phyloP scores from a whole-genome alignment of 1,140 invertebrate genomes.

The Thrips palmi region DNA sequence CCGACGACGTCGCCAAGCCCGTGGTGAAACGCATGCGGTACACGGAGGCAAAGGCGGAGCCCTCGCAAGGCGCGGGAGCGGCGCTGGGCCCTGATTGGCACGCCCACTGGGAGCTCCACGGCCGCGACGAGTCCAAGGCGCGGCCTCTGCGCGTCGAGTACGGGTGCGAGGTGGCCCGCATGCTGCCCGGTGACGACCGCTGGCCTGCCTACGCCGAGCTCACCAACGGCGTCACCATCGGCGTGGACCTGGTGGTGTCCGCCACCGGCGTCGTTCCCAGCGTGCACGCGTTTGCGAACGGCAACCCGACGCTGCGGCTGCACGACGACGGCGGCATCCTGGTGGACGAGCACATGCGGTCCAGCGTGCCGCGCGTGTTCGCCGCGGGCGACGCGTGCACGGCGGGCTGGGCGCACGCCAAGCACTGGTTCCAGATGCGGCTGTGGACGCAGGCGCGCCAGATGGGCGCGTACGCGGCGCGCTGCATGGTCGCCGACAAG shows the following conservation, averaged over 20 bases:
- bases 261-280: constrained; percentile 83
- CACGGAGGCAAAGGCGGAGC: constrained; percentile 28
- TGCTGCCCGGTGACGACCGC: constrained; percentile 20
- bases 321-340: constrained; percentile 54
- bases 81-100: constrained; percentile 95
- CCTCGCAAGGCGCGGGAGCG: constrained; percentile 39
- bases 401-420: constrained; percentile 51
- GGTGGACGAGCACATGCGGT: constrained; percentile 76
- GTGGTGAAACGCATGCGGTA: constrained; percentile 50
- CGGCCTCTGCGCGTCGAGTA: constrained; percentile 39
- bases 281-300: constrained; percentile 32
- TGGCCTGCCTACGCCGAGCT: constrained; percentile 59
- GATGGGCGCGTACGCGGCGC: constrained; percentile 88
- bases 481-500: constrained; percentile 59
- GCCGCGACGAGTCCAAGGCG: constrained; percentile 21
- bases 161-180: constrained; percentile 41
- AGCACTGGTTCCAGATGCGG: constrained; percentile 92
- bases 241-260: constrained; percentile 85
- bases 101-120: constrained; percentile 41
- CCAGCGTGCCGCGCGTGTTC: constrained; percentile 59
- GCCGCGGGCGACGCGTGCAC: constrained; percentile 89
- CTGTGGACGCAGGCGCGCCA: constrained; percentile 95
- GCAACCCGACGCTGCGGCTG: constrained; percentile 28
- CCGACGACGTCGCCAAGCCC: constrained; percentile 11
- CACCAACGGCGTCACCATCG: constrained; percentile 51